Evolutionary conservation across 2,888 invertebrate genomes (phyloP).

Genomic region (Brachyptera risi): DNA sequence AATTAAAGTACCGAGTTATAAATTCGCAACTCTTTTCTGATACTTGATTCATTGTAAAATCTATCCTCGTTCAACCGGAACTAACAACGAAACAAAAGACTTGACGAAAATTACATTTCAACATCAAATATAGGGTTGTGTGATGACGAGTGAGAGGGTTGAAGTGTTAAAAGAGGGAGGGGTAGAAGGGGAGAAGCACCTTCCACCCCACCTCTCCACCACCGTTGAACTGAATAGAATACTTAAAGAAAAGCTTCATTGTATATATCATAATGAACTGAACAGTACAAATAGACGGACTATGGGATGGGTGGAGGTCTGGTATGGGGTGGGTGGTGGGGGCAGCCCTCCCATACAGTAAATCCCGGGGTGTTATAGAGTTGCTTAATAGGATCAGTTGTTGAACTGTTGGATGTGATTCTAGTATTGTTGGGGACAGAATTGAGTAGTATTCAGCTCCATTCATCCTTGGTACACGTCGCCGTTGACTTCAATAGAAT

Average conservation of each 20-base stretch:
- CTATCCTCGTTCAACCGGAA: slow-evolving; percentile 27
- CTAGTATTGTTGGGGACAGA: slow-evolving; percentile 35
- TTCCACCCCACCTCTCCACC: slow-evolving; percentile 2
- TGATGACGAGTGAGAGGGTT: slow-evolving; percentile 35
- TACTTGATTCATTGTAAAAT: not conserved
- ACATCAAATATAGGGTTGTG: slow-evolving; percentile 28
- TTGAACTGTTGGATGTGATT: slow-evolving; percentile 37
- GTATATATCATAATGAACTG: slow-evolving; percentile 34
- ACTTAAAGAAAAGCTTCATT: slow-evolving; percentile 34
- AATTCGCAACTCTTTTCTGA: not conserved
- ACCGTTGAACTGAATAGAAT: slow-evolving; percentile 29
- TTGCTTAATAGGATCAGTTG: slow-evolving; percentile 37
- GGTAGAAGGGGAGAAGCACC: slow-evolving; percentile 58
- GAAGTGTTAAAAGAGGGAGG: slow-evolving; percentile 56
- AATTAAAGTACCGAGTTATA: too few relatives aligned
- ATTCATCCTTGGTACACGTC: slow-evolving; percentile 33
- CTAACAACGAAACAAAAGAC: slow-evolving; percentile 32
- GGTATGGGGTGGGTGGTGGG: slow-evolving; percentile 9
- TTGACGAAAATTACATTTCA: slow-evolving; percentile 33
- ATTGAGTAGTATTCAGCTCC: slow-evolving; percentile 35
- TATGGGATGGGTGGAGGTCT: slow-evolving; percentile 9
- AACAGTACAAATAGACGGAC: slow-evolving; percentile 33
- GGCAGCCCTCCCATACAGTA: slow-evolving; percentile 22
- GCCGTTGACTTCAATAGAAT: slow-evolving; percentile 30
- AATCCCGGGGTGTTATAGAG: slow-evolving; percentile 31